phyloP scores from a whole-genome alignment of 2,113 vertebrate species.

The Aphelocoma coerulescens region DNA sequence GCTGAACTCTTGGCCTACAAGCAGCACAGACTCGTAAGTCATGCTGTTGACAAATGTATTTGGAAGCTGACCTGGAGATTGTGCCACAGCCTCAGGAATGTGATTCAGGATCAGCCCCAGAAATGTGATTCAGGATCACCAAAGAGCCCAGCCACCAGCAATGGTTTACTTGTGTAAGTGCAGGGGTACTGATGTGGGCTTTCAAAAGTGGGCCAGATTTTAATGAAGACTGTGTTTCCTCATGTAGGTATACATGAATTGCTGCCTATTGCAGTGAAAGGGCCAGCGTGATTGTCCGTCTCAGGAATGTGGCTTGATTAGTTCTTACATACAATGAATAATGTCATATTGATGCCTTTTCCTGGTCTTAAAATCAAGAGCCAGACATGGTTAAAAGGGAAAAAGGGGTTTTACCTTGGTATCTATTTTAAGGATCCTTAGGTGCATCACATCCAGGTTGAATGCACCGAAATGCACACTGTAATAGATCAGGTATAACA shows the following conservation, averaged over 20 bases:
- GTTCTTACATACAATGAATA: not conserved
- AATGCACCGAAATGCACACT: too few relatives aligned
- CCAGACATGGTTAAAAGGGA: too few relatives aligned
- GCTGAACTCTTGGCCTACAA: not conserved
- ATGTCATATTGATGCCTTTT: not conserved
- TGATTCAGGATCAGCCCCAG: not conserved
- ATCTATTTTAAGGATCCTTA: too few relatives aligned
- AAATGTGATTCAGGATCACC: not conserved
- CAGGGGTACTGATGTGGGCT: fast-evolving
- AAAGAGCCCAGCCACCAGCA: not conserved
- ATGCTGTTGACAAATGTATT: fast-evolving
- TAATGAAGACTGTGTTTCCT: not conserved
- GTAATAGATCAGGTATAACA: too few relatives aligned
- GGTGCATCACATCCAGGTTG: too few relatives aligned
- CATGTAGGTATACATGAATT: not conserved
- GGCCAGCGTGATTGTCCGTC: not conserved
- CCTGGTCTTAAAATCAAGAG: too few relatives aligned
- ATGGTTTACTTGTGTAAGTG: too few relatives aligned
- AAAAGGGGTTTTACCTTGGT: too few relatives aligned
- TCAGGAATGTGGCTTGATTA: not conserved
- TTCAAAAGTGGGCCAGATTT: not conserved
- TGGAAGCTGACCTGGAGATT: not conserved
- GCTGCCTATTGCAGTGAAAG: not conserved
- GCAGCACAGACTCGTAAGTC: fast-evolving
- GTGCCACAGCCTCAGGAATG: not conserved